Percentiles rank a stretch among this genome's conserved stretches.
These are phyloP conservation scores for Quiscalus mexicanus DNA, from an alignment of 2,113 vertebrate genomes.

Conservation along the genomic window DNA sequence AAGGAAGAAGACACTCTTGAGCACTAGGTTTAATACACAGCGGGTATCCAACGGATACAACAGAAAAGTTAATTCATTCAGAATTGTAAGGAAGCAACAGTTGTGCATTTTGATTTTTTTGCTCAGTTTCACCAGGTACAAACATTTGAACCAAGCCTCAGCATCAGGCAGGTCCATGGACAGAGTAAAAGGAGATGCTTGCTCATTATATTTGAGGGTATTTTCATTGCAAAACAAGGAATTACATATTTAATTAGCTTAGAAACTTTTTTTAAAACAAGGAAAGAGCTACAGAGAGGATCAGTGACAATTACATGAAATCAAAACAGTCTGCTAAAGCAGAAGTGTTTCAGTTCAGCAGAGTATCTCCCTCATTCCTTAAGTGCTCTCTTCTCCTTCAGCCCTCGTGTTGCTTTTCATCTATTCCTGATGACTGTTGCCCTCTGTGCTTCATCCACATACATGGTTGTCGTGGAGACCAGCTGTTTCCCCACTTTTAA, in stretches of 20 bases:
- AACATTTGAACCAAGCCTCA: constrained; percentile 11
- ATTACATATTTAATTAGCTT: constrained; percentile 9
- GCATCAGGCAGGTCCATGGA: neutral
- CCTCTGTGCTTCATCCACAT: neutral
- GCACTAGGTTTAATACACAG: constrained; percentile 53
- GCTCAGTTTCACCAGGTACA: constrained; percentile 29
- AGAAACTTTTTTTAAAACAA: neutral
- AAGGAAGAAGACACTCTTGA: constrained; percentile 31
- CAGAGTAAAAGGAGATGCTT: constrained; percentile 21
- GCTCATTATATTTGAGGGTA: neutral
- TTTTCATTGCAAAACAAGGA: constrained; percentile 38
- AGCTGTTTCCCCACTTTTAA: constrained; percentile 19
- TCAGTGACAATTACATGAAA: neutral
- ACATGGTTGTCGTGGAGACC: neutral
- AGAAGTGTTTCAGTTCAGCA: constrained; percentile 13
- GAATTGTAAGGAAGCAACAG: constrained; percentile 56
- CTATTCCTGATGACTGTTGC: neutral
- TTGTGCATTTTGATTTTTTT: constrained; percentile 45
- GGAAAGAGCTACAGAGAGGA: constrained; percentile 4
- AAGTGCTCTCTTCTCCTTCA: neutral
- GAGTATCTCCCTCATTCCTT: neutral
- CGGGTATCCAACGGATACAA: constrained; percentile 59
- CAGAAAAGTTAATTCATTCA: constrained; percentile 57
- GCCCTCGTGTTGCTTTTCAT: neutral
- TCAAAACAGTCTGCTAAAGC: neutral